These are phyloP conservation scores for Macaria liturata DNA, from an alignment of 2,888 invertebrate genomes.

Conservation along the genomic window DNA sequence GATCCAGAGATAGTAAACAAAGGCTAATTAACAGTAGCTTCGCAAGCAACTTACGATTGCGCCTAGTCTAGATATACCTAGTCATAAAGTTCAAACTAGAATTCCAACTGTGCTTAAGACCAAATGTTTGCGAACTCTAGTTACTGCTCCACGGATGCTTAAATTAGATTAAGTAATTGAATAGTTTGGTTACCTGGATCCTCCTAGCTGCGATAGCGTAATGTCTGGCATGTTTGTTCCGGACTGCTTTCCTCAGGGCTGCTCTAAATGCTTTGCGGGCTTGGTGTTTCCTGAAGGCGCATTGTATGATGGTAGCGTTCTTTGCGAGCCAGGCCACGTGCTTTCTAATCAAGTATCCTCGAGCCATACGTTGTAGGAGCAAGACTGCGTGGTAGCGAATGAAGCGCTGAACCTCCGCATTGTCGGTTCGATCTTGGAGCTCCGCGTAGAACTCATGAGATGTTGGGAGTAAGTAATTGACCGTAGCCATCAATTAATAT, in stretches of 20 bases:
- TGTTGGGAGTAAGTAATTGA: slow-evolving; percentile 51
- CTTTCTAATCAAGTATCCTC: slow-evolving; percentile 66
- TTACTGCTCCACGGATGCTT: slow-evolving; percentile 15
- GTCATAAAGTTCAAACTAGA: slow-evolving; percentile 23
- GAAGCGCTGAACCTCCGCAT: slow-evolving; percentile 54
- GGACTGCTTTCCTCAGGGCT: slow-evolving; percentile 62
- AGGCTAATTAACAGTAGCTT: background rate
- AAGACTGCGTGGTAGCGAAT: slow-evolving; percentile 58
- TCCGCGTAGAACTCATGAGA: slow-evolving; percentile 53
- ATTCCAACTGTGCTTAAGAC: slow-evolving; percentile 23
- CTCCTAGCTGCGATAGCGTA: slow-evolving; percentile 61
- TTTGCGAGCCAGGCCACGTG: slow-evolving; percentile 63
- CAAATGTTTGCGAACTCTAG: slow-evolving; percentile 24
- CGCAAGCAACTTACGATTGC: background rate
- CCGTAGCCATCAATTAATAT: slow-evolving; percentile 58
- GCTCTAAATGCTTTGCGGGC: slow-evolving; percentile 59
- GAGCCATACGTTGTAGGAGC: slow-evolving; percentile 58
- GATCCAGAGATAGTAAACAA: background rate
- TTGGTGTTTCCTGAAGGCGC: slow-evolving; percentile 61
- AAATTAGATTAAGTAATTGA: slow-evolving; percentile 15
- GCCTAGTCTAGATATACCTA: slow-evolving; percentile 4
- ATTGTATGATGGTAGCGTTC: slow-evolving; percentile 68
- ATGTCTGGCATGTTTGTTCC: slow-evolving; percentile 59
- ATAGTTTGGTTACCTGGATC: slow-evolving; percentile 58
- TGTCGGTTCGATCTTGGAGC: slow-evolving; percentile 55